Conservation (phyloP, 92 coral and sea anemone genomes). For the Paragorgia papillata region DNA sequence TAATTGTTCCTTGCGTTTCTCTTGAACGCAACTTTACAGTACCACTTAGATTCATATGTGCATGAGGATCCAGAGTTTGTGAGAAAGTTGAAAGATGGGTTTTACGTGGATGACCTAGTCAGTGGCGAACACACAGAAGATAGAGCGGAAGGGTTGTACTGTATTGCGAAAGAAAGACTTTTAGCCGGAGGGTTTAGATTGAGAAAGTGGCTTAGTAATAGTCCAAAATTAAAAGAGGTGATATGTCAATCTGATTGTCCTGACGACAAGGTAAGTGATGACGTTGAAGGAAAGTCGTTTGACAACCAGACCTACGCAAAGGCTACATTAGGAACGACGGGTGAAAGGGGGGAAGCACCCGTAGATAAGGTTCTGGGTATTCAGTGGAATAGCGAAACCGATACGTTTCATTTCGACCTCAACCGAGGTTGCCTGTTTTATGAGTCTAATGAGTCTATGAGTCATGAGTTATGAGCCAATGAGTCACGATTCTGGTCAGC, state of each 20-base stretch:
- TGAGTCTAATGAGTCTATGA: no score
- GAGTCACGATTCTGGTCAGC: no score
- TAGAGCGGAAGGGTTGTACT: constrained; percentile 7
- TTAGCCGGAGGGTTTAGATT: constrained; percentile 48
- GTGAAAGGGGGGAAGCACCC: constrained; percentile 5
- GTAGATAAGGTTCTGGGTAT: constrained; percentile 48
- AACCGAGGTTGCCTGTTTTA: neutral
- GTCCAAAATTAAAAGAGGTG: neutral
- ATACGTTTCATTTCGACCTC: constrained; percentile 25
- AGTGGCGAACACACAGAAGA: constrained; percentile 47
- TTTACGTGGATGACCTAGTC: constrained; percentile 62
- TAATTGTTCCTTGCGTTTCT: constrained; percentile 52
- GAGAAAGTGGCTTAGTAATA: constrained; percentile 54
- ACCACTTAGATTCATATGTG: constrained; percentile 51
- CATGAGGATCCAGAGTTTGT: constrained; percentile 54
- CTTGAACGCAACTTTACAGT: constrained; percentile 41
- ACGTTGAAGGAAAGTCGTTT: neutral
- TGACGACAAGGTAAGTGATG: neutral
- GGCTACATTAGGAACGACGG: constrained; percentile 23
- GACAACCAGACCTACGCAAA: constrained; percentile 53
- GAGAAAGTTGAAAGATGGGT: constrained; percentile 33
- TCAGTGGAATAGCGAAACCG: constrained; percentile 47
- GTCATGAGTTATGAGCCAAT: no score
- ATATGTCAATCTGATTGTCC: neutral
- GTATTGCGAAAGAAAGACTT: constrained; percentile 17